These are phyloP conservation scores for Cepphus grylle DNA, from an alignment of 2,113 vertebrate genomes.

Conservation along the genomic window DNA sequence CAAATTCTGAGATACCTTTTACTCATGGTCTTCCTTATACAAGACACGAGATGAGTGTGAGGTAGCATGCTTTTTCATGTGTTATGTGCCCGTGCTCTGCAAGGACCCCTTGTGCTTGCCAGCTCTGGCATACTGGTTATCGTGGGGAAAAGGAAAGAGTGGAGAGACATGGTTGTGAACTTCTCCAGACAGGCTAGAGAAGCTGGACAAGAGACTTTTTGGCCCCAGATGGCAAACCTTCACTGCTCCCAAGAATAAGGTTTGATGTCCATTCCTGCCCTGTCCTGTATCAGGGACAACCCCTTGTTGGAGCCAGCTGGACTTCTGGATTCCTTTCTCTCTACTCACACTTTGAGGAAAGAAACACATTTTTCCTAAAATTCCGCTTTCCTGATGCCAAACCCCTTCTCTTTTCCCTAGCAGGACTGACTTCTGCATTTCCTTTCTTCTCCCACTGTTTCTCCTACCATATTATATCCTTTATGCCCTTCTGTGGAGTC, in stretches of 20 bases:
- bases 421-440: background rate
- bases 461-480: background rate
- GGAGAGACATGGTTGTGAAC: background rate
- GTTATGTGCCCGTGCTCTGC: background rate
- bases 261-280: background rate
- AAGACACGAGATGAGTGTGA: background rate
- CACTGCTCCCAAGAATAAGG: background rate
- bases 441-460: background rate
- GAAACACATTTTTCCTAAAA: background rate
- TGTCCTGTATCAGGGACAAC: accelerated
- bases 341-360: background rate
- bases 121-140: background rate
- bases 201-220: background rate
- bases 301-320: background rate
- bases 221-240: background rate
- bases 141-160: background rate
- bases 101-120: background rate
- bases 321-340: background rate
- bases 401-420: background rate
- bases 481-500: background rate
- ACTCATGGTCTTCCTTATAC: background rate
- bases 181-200: background rate
- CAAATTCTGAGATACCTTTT: background rate
- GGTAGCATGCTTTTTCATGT: background rate
- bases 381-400: background rate